A percentile compares a stretch with the other conserved stretches of the same genome.
phyloP scores from a whole-genome alignment of 1,140 invertebrate species.

The Thereuonema tuberculata region DNA sequence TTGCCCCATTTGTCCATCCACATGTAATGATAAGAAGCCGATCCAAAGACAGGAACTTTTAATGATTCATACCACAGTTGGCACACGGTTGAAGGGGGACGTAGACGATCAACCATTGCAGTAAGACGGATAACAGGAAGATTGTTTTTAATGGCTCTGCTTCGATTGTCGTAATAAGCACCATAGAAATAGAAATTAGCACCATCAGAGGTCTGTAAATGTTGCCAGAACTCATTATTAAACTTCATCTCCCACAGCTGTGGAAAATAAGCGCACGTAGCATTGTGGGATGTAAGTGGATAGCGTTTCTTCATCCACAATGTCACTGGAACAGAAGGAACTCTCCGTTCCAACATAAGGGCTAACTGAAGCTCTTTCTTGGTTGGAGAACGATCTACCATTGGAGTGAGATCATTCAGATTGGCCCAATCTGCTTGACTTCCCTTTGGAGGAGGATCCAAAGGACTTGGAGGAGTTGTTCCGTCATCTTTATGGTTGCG shows the following conservation, averaged over 20 bases:
- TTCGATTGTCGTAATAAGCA: constrained; percentile 68
- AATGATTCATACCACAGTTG: constrained; percentile 80
- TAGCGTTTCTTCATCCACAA: too few species aligned
- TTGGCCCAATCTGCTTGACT: too few species aligned
- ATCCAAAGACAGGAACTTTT: constrained; percentile 48
- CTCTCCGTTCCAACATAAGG: too few species aligned
- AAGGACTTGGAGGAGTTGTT: too few species aligned
- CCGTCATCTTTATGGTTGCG: too few species aligned
- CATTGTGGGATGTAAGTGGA: too few species aligned
- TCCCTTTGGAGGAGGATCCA: too few species aligned
- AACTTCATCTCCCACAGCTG: constrained; percentile 69
- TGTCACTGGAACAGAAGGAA: constrained; percentile 68
- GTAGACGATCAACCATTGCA: constrained; percentile 76
- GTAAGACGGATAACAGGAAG: constrained; percentile 56
- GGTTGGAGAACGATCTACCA: too few species aligned
- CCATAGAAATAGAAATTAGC: constrained; percentile 70
- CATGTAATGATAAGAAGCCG: constrained; percentile 78
- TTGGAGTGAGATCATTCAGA: too few species aligned
- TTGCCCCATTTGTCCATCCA: constrained; percentile 92
- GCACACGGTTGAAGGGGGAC: constrained; percentile 66
- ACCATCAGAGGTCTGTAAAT: constrained; percentile 55
- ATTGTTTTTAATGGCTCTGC: neutral
- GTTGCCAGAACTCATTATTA: constrained; percentile 74
- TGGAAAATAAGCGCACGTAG: neutral
- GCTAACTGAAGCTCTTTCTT: too few species aligned